Evolutionary conservation across 37 sponge, comb jelly and placozoan genomes (phyloP).

Genomic region (Halisarca cf. caerulea): DNA sequence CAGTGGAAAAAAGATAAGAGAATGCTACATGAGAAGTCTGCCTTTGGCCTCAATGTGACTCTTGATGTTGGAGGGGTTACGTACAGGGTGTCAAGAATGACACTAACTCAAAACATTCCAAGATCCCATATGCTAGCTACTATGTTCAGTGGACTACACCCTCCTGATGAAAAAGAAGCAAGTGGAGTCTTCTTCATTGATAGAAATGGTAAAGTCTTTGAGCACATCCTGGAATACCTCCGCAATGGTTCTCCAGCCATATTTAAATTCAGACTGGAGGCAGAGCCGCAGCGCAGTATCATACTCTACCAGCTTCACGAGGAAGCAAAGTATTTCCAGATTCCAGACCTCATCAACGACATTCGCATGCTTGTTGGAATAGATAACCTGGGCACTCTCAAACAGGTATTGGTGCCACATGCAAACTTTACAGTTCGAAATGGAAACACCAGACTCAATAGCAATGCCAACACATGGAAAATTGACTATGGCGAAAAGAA

Average conservation of each 20-base stretch:
- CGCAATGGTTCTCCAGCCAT: conserved; percentile 8
- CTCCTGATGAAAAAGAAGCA: conserved; percentile 9
- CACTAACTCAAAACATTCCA: conserved; percentile 6
- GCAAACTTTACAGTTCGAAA: background rate
- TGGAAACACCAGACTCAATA: too few relatives aligned
- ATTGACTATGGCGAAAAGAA: conserved; percentile 1
- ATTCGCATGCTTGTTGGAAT: background rate
- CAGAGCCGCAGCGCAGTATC: conserved; percentile 20
- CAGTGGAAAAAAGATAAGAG: background rate
- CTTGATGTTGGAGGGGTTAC: conserved; percentile 12
- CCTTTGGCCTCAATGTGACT: conserved; percentile 26
- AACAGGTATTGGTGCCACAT: background rate
- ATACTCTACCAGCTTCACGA: conserved; percentile 17
- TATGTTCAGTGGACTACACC: conserved; percentile 26
- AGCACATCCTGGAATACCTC: conserved; percentile 28
- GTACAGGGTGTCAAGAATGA: conserved; percentile 9
- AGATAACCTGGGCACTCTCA: background rate
- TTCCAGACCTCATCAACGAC: conserved; percentile 28
- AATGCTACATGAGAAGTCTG: conserved; percentile 20
- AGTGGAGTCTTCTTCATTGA: conserved; percentile 17
- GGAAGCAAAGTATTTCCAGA: conserved; percentile 23
- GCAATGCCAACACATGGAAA: background rate
- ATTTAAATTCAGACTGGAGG: background rate
- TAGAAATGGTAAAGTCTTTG: conserved; percentile 16
- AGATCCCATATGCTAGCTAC: conserved; percentile 11